Conservation (phyloP, 2,888 invertebrate genomes). For the Kuschelorhynchus macadamiae region DNA sequence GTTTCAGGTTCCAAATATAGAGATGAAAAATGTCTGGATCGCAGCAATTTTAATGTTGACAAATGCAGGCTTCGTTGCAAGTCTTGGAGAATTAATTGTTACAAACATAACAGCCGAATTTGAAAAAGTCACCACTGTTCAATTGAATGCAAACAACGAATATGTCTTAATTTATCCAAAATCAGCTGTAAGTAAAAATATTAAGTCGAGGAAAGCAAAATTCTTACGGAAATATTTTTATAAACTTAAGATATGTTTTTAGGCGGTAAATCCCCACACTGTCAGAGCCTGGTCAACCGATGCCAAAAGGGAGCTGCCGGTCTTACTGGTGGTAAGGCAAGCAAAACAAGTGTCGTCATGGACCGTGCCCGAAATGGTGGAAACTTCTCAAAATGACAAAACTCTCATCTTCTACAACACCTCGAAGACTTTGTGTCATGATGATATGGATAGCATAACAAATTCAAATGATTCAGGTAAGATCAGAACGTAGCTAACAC, state of each 20-base stretch:
- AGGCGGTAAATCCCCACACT: constrained; percentile 58
- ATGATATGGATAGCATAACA: constrained; percentile 61
- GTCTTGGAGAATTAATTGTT: not conserved
- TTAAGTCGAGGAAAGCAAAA: no score
- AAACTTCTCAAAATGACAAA: constrained; percentile 58
- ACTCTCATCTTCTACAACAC: constrained; percentile 70
- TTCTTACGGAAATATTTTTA: no score
- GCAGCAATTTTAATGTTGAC: not conserved
- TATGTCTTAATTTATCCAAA: constrained; percentile 27
- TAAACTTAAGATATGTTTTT: not conserved
- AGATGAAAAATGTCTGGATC: not conserved
- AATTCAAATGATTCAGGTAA: constrained; percentile 24
- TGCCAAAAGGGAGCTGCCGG: constrained; percentile 74
- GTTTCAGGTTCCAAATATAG: constrained; percentile 12
- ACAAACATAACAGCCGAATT: constrained; percentile 4
- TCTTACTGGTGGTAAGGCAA: constrained; percentile 82
- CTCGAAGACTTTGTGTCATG: constrained; percentile 77
- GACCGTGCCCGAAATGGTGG: constrained; percentile 80
- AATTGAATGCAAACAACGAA: constrained; percentile 22
- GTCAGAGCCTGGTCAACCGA: constrained; percentile 67
- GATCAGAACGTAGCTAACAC: not conserved
- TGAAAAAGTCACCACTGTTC: not conserved
- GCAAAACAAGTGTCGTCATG: constrained; percentile 83
- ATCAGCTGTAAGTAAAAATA: constrained; percentile 8
- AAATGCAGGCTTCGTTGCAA: not conserved